A percentile compares a stretch with the other conserved stretches of the same genome.
phyloP scores from a whole-genome alignment of 2,113 vertebrate species.

The Dunckerocampus dactyliophorus region DNA sequence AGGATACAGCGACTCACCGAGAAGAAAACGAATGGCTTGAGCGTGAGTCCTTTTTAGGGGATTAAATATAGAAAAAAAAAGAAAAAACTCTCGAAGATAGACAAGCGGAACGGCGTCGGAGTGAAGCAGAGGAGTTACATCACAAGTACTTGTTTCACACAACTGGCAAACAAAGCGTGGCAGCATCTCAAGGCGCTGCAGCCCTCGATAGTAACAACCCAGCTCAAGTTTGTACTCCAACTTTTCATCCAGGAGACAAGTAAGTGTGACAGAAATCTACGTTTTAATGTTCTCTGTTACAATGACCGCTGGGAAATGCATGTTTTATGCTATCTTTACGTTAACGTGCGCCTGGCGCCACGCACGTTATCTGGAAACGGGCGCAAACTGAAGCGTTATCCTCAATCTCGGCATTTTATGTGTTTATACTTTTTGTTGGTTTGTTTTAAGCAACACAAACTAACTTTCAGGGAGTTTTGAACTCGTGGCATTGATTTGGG shows the following conservation, averaged over 20 bases:
- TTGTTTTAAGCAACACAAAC: too few species aligned
- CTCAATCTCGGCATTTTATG: not conserved
- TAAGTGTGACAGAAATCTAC: not conserved
- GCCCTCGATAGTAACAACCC: not conserved
- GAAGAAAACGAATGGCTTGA: slow-evolving; percentile 45
- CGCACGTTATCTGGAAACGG: not conserved
- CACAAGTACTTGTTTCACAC: slow-evolving; percentile 23
- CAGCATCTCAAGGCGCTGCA: slow-evolving; percentile 9
- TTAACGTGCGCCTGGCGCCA: not conserved
- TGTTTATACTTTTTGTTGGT: too few species aligned
- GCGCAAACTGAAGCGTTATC: not conserved
- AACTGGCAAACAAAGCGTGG: slow-evolving; percentile 8
- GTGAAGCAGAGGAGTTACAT: slow-evolving; percentile 7
- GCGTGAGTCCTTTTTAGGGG: not conserved
- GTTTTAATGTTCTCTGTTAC: not conserved
- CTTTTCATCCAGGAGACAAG: not conserved
- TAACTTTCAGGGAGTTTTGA: too few species aligned
- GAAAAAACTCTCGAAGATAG: not conserved
- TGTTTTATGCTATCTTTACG: not conserved
- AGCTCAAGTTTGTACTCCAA: not conserved
- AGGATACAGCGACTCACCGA: not conserved
- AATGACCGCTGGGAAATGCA: not conserved
- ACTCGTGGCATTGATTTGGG: too few species aligned
- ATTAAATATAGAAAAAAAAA: not conserved
- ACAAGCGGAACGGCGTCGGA: not conserved